Conservation (phyloP, 2,113 vertebrate species). For the Oryzias celebensis region DNA sequence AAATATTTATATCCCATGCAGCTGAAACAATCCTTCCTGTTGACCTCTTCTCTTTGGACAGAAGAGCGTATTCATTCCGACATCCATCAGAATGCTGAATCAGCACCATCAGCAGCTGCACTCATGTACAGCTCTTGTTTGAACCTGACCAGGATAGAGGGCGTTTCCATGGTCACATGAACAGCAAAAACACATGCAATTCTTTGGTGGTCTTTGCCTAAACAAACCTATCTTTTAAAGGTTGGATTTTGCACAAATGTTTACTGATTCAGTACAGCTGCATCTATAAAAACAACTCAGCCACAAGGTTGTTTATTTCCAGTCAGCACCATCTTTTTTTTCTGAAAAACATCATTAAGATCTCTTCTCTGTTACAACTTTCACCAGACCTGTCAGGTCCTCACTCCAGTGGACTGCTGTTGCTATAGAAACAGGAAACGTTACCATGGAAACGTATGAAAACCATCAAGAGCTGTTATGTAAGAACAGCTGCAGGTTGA, state of each 20-base stretch:
- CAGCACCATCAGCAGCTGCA: neutral
- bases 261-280: no score
- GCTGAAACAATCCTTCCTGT: neutral
- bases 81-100: neutral
- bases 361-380: conserved; percentile 40
- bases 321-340: no score
- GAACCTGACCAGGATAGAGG: neutral
- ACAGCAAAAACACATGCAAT: neutral
- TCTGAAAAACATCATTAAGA: neutral
- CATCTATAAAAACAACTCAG: no score
- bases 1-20: no score
- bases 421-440: conserved; percentile 71
- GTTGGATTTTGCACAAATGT: no score
- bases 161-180: neutral
- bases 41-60: neutral
- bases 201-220: neutral
- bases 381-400: conserved; percentile 27
- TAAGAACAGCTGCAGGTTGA: conserved; percentile 58
- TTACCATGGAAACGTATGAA: conserved; percentile 73
- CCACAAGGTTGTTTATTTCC: no score
- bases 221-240: neutral
- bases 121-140: neutral
- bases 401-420: conserved; percentile 46
- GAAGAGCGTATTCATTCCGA: neutral
- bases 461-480: conserved; percentile 57